Base-by-base conservation (phyloP, 2,797 vertebrate species). In the Notoglanidium macrostoma region DNA sequence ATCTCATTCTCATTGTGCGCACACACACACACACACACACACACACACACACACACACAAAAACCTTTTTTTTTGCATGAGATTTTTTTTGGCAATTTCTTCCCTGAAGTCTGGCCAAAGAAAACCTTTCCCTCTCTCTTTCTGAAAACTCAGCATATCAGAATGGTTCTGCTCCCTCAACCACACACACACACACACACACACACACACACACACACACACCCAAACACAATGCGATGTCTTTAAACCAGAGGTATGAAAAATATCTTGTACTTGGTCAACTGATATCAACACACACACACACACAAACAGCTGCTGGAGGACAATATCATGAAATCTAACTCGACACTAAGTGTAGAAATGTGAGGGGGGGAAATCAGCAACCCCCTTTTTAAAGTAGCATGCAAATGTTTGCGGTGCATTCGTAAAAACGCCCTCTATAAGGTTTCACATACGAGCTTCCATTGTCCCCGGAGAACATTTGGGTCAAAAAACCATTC, bases 41-140 rank as follows among this genome's bases (percentile, higher is more conserved):
- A 77, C 46, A 59, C 10, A 54, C 44, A 67, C 61, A 29, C 70
- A 61, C 54, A 85, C 21, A 80, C 86, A 84, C 80, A 86, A 83
- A 68, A n/a, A n/a, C n/a, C n/a, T n/a, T 23, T 26, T 26, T 23
- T 63, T 86, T 54, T 21, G 3, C 70, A 51, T 72, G 32, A 86
- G 84, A 88, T 89, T 86, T 89, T 85, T 85, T 89, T 85, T 61
- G 59, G 73, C 83, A 49, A 83, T 86, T 84, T 87, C 92, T 92
- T 88, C 93, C 93, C 80, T 54, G 85, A 90, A 86, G 88, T 90
- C 90, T 87, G 84, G 93, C 93, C 92, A 93, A 90, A 88, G 85
- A 88, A 90, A 91, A 94, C 92, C 94, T 83, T 89, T 88, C 89
- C 81, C 55, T 84, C 79, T 84, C 87, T 54, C 76, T 87, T 89